A percentile compares a stretch with the other conserved stretches of the same genome.
Evolutionary conservation across 2,797 vertebrate species (phyloP).

Genomic region (Mus spretus): DNA sequence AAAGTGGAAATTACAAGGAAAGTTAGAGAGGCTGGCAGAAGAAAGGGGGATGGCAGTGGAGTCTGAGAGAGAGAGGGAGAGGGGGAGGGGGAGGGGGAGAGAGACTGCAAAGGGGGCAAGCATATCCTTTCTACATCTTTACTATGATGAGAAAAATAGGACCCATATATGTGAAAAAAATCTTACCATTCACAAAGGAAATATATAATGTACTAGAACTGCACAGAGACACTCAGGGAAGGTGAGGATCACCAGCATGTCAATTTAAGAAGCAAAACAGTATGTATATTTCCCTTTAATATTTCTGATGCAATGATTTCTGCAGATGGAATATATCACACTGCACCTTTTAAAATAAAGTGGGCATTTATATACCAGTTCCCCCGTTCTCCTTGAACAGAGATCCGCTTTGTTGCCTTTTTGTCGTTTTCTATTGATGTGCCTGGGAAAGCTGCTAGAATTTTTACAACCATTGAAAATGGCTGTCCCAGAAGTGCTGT

Average conservation of each 20-base stretch:
- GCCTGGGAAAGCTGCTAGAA: background rate
- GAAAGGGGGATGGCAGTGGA: background rate
- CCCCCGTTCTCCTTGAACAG: constrained; percentile 28
- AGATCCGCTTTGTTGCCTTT: background rate
- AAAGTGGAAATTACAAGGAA: constrained; percentile 4
- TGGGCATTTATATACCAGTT: background rate
- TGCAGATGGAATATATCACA: background rate
- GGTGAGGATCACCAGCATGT: background rate
- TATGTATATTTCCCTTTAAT: constrained; percentile 32
- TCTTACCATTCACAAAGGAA: background rate
- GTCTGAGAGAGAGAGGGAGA: no score
- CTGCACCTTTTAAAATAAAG: constrained; percentile 11
- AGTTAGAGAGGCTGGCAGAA: background rate
- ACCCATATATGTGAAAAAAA: background rate
- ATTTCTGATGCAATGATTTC: background rate
- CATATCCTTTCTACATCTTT: background rate
- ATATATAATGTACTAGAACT: background rate
- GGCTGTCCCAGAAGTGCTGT: background rate
- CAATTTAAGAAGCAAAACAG: constrained; percentile 34
- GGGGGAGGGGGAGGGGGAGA: background rate
- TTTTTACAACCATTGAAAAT: background rate
- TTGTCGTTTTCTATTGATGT: background rate
- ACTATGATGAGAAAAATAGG: background rate
- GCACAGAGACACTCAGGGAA: background rate
- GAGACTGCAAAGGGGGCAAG: background rate